phyloP scores from a whole-genome alignment of 2,113 vertebrate species.

The Leptobrachium ailaonicum region DNA sequence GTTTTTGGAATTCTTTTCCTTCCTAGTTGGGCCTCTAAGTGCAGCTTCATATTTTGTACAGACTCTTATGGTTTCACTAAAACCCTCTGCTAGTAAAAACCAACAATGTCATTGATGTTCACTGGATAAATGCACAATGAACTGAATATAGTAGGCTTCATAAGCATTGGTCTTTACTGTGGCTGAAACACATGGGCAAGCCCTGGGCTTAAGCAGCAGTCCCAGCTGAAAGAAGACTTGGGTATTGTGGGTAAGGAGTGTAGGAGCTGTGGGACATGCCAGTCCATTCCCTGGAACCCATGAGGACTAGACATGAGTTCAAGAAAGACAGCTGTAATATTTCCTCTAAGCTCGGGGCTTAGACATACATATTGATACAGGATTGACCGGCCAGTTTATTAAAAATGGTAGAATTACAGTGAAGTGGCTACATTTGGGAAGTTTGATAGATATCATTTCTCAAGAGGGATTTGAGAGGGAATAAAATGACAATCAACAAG shows the following conservation, averaged over 20 bases:
- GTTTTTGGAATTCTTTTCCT: too few relatives aligned
- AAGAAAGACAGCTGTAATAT: constrained; percentile 16
- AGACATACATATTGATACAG: background rate
- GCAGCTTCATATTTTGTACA: too few relatives aligned
- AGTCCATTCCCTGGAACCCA: constrained; percentile 9
- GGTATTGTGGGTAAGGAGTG: constrained; percentile 4
- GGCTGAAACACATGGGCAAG: constrained; percentile 8
- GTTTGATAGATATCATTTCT: too few relatives aligned
- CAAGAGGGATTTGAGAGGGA: too few relatives aligned
- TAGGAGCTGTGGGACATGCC: background rate
- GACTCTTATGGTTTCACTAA: constrained; percentile 16
- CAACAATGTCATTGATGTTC: constrained; percentile 37
- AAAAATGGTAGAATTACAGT: too few relatives aligned
- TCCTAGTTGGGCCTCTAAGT: too few relatives aligned
- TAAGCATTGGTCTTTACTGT: constrained; percentile 17
- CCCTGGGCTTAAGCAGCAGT: background rate
- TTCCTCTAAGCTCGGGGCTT: constrained; percentile 3
- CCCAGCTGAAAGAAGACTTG: constrained; percentile 1
- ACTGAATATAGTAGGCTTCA: constrained; percentile 20
- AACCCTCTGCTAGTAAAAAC: constrained; percentile 23
- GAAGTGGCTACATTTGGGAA: too few relatives aligned
- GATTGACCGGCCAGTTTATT: background rate
- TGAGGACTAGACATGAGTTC: constrained; percentile 9
- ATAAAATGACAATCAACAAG: too few relatives aligned
- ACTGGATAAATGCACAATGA: constrained; percentile 31